Evolutionary conservation across 2,113 vertebrate genomes (phyloP).

Genomic region (Mungos mungo): DNA sequence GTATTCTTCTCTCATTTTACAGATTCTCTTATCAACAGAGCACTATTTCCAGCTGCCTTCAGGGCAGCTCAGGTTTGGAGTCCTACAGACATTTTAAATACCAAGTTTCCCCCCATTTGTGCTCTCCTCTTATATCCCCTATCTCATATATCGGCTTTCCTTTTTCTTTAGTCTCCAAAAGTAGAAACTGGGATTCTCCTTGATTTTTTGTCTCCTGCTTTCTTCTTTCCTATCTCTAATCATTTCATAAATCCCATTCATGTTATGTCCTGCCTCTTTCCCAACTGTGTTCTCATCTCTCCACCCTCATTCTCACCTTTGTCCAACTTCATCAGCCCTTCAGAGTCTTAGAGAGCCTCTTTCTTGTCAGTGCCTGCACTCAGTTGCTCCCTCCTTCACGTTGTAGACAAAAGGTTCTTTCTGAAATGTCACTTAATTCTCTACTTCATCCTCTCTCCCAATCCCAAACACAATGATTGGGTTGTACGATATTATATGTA

Average conservation of each 20-base stretch:
- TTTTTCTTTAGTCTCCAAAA: constrained; percentile 21
- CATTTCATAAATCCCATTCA: neutral
- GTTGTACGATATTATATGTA: neutral
- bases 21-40: neutral
- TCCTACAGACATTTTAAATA: neutral
- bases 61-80: neutral
- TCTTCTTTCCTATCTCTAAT: neutral
- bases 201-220: neutral
- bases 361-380: neutral
- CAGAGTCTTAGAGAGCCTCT: neutral
- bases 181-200: neutral
- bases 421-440: neutral
- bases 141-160: neutral
- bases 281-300: neutral
- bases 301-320: neutral
- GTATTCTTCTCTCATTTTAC: neutral
- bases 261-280: neutral
- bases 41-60: neutral
- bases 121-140: neutral
- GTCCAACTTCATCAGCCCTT: neutral
- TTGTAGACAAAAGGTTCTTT: neutral
- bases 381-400: neutral
- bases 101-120: neutral
- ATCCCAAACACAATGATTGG: neutral
- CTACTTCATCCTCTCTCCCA: neutral